Conservation (phyloP, 2,888 invertebrate genomes). For the Leucophenga montana region DNA sequence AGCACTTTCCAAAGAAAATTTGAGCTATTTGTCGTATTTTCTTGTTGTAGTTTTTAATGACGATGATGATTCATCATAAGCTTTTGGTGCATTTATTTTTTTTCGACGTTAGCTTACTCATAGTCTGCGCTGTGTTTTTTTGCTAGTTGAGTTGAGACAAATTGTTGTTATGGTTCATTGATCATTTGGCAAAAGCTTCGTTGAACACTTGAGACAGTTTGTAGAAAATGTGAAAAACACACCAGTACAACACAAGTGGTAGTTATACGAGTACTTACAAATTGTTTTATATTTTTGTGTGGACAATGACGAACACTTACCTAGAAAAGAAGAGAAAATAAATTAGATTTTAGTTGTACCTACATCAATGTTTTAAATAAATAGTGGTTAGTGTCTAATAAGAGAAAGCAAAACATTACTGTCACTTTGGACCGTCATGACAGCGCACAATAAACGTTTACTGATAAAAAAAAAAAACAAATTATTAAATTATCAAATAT, state of each 20-base stretch:
- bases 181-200: constrained; percentile 1
- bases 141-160: constrained; percentile 6
- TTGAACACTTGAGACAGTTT: neutral
- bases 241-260: too few species aligned
- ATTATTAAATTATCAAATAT: too few species aligned
- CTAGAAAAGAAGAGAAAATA: constrained; percentile 41
- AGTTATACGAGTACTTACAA: constrained; percentile 4
- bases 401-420: too few species aligned
- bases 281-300: neutral
- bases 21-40: constrained; percentile 8
- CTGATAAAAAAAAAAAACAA: too few species aligned
- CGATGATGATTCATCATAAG: constrained; percentile 19
- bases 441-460: too few species aligned
- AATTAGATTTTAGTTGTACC: constrained; percentile 35
- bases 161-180: constrained; percentile 11
- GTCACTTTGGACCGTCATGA: too few species aligned
- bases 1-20: constrained; percentile 39
- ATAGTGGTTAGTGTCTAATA: neutral
- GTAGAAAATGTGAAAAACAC: neutral
- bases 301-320: constrained; percentile 40
- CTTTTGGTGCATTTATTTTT: neutral
- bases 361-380: neutral
- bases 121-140: constrained; percentile 4
- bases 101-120: neutral
- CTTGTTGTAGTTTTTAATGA: neutral